phyloP scores from a whole-genome alignment of 2,888 invertebrate species.

The Stenolophus ochropezus region DNA sequence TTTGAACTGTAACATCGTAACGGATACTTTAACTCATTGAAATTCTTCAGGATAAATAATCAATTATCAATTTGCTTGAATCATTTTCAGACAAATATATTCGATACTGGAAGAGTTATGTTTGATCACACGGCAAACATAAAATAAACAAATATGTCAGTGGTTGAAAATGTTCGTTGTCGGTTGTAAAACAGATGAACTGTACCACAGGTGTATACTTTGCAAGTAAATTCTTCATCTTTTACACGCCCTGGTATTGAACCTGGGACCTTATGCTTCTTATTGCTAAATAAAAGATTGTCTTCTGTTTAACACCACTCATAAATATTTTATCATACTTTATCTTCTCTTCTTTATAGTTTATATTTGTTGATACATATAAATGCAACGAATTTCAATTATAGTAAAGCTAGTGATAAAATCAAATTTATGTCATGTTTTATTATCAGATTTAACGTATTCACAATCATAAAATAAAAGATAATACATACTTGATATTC shows the following conservation, averaged over 20 bases:
- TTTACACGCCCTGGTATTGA: conserved; percentile 32
- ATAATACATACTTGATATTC: no score
- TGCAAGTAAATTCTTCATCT: conserved; percentile 18
- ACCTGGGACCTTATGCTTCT: neutral
- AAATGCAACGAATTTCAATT: no score
- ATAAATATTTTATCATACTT: neutral
- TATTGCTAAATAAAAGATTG: conserved; percentile 21
- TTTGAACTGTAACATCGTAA: neutral
- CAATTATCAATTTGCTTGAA: no score
- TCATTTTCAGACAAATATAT: no score
- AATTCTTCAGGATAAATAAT: no score
- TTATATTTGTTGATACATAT: no score
- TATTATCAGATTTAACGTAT: no score
- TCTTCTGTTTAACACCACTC: neutral
- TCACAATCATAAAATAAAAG: no score
- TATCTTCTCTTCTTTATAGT: neutral
- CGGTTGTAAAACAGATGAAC: neutral
- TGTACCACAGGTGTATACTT: conserved; percentile 28
- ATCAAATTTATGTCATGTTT: no score
- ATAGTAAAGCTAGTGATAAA: no score
- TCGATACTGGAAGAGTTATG: no score
- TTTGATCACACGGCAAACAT: neutral
- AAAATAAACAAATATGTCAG: conserved; percentile 29
- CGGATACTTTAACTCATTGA: no score
- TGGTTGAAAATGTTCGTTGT: conserved; percentile 22